Percentiles rank a stretch among this genome's conserved stretches.
phyloP scores from a whole-genome alignment of 2,113 vertebrate genomes.

The Lucifuga dentata region DNA sequence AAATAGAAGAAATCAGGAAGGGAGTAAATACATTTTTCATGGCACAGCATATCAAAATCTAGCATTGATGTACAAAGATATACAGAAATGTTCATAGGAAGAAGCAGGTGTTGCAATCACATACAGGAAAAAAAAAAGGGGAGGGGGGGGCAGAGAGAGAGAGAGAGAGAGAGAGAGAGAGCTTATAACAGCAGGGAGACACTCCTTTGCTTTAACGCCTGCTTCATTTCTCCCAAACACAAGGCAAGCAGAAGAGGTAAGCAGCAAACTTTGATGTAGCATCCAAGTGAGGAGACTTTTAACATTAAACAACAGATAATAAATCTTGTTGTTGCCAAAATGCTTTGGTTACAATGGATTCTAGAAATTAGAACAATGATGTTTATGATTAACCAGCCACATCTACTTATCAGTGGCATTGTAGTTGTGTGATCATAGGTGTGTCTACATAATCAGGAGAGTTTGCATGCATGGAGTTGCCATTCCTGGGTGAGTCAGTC shows the following conservation, averaged over 20 bases:
- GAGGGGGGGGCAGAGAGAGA: constrained; percentile 18
- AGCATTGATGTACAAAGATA: too few species aligned
- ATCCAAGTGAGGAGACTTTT: not conserved
- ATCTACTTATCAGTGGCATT: not conserved
- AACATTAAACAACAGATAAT: not conserved
- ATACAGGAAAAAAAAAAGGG: constrained; percentile 40
- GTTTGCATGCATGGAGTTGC: constrained; percentile 15
- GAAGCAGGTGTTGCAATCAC: constrained; percentile 41
- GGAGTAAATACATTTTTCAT: too few species aligned
- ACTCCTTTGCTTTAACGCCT: constrained; percentile 55
- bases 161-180: constrained; percentile 26
- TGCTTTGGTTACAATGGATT: not conserved
- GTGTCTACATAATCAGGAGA: constrained; percentile 13
- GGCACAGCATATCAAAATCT: too few species aligned
- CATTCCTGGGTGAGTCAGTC: not conserved
- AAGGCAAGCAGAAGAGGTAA: constrained; percentile 59
- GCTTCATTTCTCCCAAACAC: constrained; percentile 32
- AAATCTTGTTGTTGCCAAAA: not conserved
- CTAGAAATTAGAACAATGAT: not conserved
- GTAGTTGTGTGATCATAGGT: not conserved
- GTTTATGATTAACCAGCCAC: too few species aligned
- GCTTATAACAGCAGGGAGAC: constrained; percentile 22
- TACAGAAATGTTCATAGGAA: constrained; percentile 21
- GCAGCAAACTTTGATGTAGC: constrained; percentile 18
- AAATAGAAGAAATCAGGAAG: too few species aligned